A percentile compares a stretch with the other conserved stretches of the same genome.
Conservation (phyloP, 2,113 vertebrate species). For the Tricholaema leucomelas region DNA sequence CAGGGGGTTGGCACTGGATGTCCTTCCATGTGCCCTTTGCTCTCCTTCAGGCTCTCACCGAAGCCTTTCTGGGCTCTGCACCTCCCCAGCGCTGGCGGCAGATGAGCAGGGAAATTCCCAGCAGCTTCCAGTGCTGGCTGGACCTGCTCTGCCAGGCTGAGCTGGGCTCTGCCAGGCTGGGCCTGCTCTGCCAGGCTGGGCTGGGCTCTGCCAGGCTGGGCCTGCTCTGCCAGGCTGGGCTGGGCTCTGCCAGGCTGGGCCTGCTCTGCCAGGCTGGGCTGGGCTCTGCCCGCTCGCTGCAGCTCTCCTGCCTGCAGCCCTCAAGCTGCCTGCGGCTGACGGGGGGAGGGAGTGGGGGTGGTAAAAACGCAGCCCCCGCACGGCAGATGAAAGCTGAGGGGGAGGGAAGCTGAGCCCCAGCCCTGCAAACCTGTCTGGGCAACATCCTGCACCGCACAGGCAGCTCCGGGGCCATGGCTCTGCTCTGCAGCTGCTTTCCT, state of each 20-base stretch:
- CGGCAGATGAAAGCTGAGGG: neutral
- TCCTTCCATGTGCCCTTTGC: too few relatives aligned
- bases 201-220: neutral
- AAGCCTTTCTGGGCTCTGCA: neutral
- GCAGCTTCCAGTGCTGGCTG: neutral
- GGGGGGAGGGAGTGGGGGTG: fast-evolving
- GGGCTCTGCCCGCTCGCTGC: fast-evolving
- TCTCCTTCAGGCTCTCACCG: neutral
- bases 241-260: fast-evolving
- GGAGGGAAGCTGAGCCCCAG: neutral
- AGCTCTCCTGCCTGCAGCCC: neutral
- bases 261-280: neutral
- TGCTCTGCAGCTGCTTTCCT: neutral
- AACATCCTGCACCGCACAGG: neutral
- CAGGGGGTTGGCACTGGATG: too few relatives aligned
- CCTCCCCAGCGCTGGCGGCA: neutral
- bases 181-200: fast-evolving
- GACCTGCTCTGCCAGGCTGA: fast-evolving
- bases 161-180: fast-evolving
- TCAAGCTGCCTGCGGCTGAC: neutral
- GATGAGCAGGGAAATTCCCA: fast-evolving
- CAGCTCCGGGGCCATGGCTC: neutral
- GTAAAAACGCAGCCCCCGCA: neutral
- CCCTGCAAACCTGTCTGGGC: conserved; percentile 10
- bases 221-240: fast-evolving